Base-by-base conservation (phyloP, 2,113 vertebrate genomes). In the Oceanites oceanicus region DNA sequence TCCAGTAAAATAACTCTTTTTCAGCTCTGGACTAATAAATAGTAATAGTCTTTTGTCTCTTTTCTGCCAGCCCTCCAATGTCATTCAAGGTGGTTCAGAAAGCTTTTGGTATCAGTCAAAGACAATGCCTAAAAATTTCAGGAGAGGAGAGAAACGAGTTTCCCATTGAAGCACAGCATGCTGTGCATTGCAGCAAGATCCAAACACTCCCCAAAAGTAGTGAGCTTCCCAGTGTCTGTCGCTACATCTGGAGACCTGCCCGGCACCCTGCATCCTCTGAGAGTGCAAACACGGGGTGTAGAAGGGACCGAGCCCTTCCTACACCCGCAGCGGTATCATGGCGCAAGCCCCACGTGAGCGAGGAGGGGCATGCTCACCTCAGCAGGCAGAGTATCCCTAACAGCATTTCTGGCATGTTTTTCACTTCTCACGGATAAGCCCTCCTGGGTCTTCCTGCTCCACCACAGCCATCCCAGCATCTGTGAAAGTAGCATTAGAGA, bases 141-240 rank as follows among this genome's bases (percentile, higher is more conserved):
- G 73, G 22, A 26, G 74, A 63, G 61, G 26, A 82, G 30, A 30
- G 40, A 56, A 74, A 40, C 0, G 0, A 1, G 1, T 75, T 90
- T 83, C 26, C 49, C 45, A n/a, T 18, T 1, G 0, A 61, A 58
- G 15, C 67, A 27, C 6, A 29, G 38, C 27, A 45, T 1, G 0
- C 45, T 45, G 45, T 19, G 44, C 45, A 5, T 2, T 1, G 1
- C 80, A 85, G 61, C 34, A 66, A 26, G 56, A 67, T 11, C 61
- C 59, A 45, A 32, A 44, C 2, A 27, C 0, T n/a, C n/a, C n/a
- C n/a, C n/a, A n/a, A 2, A 21, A 36, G 67, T 0, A 2, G 32
- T 0, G 15, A 86, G 27, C 52, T 58, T 56, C 58, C 71, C 34
- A 13, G 22, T 1, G 8, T 9, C 92, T 29, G 40, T 9, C 4